Percentiles rank a stretch among this genome's conserved stretches.
Evolutionary conservation across 1,140 invertebrate species (phyloP).

Genomic region (Heliothis virescens): DNA sequence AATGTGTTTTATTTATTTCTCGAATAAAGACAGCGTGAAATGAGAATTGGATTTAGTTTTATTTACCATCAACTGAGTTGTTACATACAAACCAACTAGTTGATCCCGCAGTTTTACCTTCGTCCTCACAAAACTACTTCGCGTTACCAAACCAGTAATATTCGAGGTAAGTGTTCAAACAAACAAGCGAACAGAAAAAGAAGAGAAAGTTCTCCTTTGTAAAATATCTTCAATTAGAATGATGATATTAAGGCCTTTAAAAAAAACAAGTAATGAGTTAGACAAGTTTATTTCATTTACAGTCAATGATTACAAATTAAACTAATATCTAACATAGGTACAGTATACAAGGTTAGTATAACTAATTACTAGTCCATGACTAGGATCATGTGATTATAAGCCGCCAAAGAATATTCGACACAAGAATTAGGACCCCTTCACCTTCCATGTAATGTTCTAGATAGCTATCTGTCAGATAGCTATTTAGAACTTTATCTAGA

Average conservation of each 20-base stretch:
- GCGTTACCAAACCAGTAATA: too few relatives aligned
- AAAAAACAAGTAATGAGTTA: constrained; percentile 17
- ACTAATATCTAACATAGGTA: constrained; percentile 34
- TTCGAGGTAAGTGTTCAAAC: too few relatives aligned
- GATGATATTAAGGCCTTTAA: too few relatives aligned
- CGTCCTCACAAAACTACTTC: too few relatives aligned
- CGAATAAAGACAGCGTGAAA: constrained; percentile 41
- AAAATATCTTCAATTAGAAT: neutral
- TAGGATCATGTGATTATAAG: constrained; percentile 33
- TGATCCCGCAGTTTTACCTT: too few relatives aligned
- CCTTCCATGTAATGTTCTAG: too few relatives aligned
- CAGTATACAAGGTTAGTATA: constrained; percentile 15
- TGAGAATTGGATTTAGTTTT: constrained; percentile 22
- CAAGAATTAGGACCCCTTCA: too few relatives aligned
- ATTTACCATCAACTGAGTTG: neutral
- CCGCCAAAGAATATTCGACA: neutral
- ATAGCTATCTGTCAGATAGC: too few relatives aligned
- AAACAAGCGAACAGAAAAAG: too few relatives aligned
- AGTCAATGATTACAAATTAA: constrained; percentile 40
- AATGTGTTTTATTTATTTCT: constrained; percentile 52
- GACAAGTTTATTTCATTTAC: constrained; percentile 48
- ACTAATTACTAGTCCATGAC: constrained; percentile 50
- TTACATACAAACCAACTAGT: too few relatives aligned
- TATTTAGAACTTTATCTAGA: too few relatives aligned
- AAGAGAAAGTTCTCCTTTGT: too few relatives aligned